Conservation (phyloP, 2,888 invertebrate genomes). For the Eupeodes luniger region DNA sequence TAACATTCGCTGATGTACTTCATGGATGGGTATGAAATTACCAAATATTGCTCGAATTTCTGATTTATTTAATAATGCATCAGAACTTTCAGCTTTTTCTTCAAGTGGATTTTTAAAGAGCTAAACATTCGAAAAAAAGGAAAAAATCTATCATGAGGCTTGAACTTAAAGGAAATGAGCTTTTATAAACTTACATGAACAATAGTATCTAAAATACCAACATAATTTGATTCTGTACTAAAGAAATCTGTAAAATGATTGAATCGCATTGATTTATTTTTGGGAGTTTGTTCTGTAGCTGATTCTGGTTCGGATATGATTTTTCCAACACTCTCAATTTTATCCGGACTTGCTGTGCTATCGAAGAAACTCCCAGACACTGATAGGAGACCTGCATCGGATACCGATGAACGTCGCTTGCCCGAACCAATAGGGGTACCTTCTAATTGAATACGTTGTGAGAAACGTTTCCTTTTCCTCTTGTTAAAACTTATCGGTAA, state of each 20-base stretch:
- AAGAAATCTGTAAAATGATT: conserved; percentile 91
- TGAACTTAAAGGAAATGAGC: neutral
- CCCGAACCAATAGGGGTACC: conserved; percentile 83
- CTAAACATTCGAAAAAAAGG: conserved; percentile 85
- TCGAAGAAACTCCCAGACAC: conserved; percentile 95
- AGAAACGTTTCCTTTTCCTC: conserved; percentile 92
- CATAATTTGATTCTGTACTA: conserved; percentile 99
- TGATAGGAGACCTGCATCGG: conserved; percentile 93
- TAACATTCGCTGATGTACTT: conserved; percentile 93
- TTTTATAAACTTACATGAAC: conserved; percentile 88
- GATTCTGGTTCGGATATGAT: conserved; percentile 80
- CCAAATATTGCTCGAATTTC: conserved; percentile 98
- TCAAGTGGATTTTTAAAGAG: conserved; percentile 97
- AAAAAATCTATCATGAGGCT: neutral
- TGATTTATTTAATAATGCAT: conserved; percentile 93
- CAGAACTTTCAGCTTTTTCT: conserved; percentile 90
- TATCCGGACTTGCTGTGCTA: conserved; percentile 93
- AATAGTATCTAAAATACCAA: conserved; percentile 96
- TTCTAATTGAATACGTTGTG: conserved; percentile 83
- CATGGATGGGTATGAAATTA: conserved; percentile 96
- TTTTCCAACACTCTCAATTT: conserved; percentile 83
- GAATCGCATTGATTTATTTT: conserved; percentile 84
- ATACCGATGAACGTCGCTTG: conserved; percentile 94
- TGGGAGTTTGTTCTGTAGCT: conserved; percentile 81
- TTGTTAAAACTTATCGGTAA: conserved; percentile 85